Percentiles rank a stretch among this genome's conserved stretches.
phyloP scores from a whole-genome alignment of 2,113 vertebrate species.

The Triplophysa tibetana region DNA sequence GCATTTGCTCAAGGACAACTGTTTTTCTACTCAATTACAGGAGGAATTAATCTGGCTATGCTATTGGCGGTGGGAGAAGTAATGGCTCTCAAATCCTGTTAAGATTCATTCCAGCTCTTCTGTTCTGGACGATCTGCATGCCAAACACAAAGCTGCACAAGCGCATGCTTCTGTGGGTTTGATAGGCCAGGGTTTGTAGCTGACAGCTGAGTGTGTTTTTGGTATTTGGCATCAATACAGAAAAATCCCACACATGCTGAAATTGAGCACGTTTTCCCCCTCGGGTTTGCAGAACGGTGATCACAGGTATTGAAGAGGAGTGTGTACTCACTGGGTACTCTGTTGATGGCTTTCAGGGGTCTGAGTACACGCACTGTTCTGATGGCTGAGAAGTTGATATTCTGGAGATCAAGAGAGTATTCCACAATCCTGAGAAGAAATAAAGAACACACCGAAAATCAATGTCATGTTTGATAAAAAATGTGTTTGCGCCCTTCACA shows the following conservation, averaged over 20 bases:
- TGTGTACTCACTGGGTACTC: conserved; percentile 90
- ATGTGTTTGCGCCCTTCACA: too few relatives aligned
- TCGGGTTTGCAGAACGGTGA: background rate
- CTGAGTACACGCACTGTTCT: conserved; percentile 94
- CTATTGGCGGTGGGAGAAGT: conserved; percentile 35
- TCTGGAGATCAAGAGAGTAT: conserved; percentile 96
- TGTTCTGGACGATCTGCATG: conserved; percentile 7
- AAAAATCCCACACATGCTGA: background rate
- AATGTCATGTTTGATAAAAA: background rate
- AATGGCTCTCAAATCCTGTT: conserved; percentile 31
- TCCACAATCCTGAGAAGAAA: conserved; percentile 84
- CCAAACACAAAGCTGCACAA: conserved; percentile 44
- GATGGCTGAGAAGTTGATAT: conserved; percentile 97
- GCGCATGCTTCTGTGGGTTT: background rate
- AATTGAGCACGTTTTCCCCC: background rate
- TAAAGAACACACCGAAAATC: background rate
- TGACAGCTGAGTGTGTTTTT: conserved; percentile 13
- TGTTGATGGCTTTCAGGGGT: conserved; percentile 98
- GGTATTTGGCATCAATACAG: conserved; percentile 11
- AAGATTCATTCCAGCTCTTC: conserved; percentile 42
- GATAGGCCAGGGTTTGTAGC: conserved; percentile 5
- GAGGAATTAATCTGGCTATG: conserved; percentile 45
- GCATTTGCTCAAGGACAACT: conserved; percentile 37
- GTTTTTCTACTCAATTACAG: conserved; percentile 46
- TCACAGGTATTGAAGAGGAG: background rate